These are phyloP conservation scores for Myotis myotis DNA, from an alignment of 2,797 vertebrate species.

Conservation along the genomic window DNA sequence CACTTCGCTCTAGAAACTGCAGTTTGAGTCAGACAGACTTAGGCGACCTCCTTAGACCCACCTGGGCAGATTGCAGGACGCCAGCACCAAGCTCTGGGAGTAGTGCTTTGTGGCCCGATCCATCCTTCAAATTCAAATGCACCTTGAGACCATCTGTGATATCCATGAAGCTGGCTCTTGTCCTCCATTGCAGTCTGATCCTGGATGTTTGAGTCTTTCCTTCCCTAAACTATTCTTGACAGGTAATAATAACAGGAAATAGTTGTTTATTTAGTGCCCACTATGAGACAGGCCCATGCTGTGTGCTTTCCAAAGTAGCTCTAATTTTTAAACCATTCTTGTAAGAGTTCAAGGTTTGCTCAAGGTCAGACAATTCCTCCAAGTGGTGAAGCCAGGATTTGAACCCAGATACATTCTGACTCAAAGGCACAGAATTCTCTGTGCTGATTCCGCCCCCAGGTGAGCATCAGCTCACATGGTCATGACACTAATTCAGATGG, in stretches of 20 bases:
- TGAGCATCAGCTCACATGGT: fast-evolving
- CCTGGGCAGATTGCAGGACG: not conserved
- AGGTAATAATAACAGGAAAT: not conserved
- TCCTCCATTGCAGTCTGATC: not conserved
- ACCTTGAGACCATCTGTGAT: not conserved
- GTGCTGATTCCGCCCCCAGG: not conserved
- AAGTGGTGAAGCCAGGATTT: not conserved
- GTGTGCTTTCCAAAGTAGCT: not conserved
- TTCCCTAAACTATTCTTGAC: not conserved
- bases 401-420: not conserved
- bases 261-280: not conserved
- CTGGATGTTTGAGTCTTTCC: not conserved
- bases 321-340: not conserved
- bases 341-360: not conserved
- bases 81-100: not conserved
- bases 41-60: not conserved
- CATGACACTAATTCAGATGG: not conserved
- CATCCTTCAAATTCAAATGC: not conserved
- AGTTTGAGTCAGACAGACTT: not conserved
- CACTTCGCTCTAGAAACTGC: not conserved
- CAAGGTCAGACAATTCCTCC: not conserved
- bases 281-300: not conserved
- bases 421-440: not conserved
- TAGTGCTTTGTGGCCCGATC: not conserved
- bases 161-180: not conserved